A percentile compares a stretch with the other conserved stretches of the same genome.
These are phyloP conservation scores for Eurytoma adleriae DNA, from an alignment of 2,888 invertebrate genomes.

Conservation along the genomic window DNA sequence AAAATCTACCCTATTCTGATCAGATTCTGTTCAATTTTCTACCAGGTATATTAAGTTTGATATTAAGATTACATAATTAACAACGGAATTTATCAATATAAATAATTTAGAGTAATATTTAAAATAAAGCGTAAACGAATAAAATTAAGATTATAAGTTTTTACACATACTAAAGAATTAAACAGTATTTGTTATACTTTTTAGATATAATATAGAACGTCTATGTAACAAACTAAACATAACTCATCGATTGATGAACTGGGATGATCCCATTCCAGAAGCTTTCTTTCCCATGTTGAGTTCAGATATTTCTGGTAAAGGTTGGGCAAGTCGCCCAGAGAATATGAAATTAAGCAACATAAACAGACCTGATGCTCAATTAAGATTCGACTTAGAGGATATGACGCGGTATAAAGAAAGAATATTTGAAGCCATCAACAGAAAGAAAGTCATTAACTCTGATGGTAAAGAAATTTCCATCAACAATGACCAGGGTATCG, in stretches of 20 bases:
- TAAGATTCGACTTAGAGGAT: slow-evolving; percentile 82
- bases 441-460: slow-evolving; percentile 79
- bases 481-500: slow-evolving; percentile 84
- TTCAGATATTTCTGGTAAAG: slow-evolving; percentile 84
- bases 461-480: slow-evolving; percentile 79
- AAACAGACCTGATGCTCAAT: slow-evolving; percentile 81
- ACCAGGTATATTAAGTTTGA: too few relatives aligned
- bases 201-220: slow-evolving; percentile 87
- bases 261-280: slow-evolving; percentile 85
- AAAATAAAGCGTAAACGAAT: too few relatives aligned
- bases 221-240: slow-evolving; percentile 84
- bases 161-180: too few relatives aligned
- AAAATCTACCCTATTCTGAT: too few relatives aligned
- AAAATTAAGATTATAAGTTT: too few relatives aligned
- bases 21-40: too few relatives aligned
- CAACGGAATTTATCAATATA: too few relatives aligned
- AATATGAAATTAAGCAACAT: slow-evolving; percentile 80
- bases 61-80: too few relatives aligned
- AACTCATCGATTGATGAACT: slow-evolving; percentile 81
- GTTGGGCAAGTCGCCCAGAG: slow-evolving; percentile 85
- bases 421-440: too few relatives aligned
- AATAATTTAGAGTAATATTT: too few relatives aligned
- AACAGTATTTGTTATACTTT: too few relatives aligned
- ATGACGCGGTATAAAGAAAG: too few relatives aligned
- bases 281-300: slow-evolving; percentile 91